Conservation (phyloP, 2,797 vertebrate species). For the Myiotriccus ornatus region DNA sequence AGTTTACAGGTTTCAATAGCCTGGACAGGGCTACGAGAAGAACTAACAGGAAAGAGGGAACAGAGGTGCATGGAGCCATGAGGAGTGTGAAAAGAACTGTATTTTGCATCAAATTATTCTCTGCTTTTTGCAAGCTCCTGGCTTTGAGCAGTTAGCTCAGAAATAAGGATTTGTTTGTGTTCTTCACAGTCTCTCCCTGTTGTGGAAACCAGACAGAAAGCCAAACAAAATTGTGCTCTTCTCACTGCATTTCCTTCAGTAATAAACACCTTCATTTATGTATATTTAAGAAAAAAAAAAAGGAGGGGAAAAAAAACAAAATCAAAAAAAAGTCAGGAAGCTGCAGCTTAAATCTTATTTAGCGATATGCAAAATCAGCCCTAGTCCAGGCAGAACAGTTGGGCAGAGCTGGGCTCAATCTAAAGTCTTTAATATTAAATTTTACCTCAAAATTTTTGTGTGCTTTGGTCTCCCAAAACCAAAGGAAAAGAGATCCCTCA, state of each 20-base stretch:
- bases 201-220: conserved; percentile 24
- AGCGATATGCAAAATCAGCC: not conserved
- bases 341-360: not conserved
- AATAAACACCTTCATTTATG: conserved; percentile 47
- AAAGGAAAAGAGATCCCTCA: not conserved
- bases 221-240: not conserved
- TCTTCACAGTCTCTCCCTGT: conserved; percentile 47
- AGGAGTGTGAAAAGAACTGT: conserved; percentile 16
- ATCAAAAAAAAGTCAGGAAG: not conserved
- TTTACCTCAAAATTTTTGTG: not conserved
- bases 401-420: not conserved
- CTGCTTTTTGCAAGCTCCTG: conserved; percentile 17
- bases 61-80: not conserved
- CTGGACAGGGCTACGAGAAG: not conserved
- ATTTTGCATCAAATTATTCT: conserved; percentile 37
- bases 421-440: not conserved
- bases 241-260: conserved; percentile 10
- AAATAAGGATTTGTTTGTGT: conserved; percentile 65
- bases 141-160: conserved; percentile 32
- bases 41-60: not conserved
- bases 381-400: not conserved
- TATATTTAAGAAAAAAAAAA: not conserved
- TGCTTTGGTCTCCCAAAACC: not conserved
- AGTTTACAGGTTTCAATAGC: conserved; percentile 9
- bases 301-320: not conserved